Conservation (phyloP, 1,140 invertebrate genomes). For the Calycopis cecrops region DNA sequence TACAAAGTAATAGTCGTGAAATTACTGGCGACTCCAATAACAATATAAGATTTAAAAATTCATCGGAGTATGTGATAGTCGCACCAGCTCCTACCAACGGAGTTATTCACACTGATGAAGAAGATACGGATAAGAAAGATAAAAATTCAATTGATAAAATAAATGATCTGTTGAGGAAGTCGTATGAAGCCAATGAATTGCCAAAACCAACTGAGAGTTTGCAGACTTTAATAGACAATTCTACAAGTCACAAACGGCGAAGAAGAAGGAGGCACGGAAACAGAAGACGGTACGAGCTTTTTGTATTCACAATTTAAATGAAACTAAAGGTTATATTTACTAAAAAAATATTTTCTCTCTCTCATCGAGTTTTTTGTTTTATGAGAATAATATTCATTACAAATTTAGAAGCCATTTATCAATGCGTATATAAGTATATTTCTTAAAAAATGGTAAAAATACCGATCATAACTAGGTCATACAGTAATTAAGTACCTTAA, state of each 20-base stretch:
- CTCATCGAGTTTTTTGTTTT: too few relatives aligned
- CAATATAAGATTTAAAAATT: constrained; percentile 63
- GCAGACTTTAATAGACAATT: constrained; percentile 47
- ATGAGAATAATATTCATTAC: too few relatives aligned
- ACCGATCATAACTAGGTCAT: too few relatives aligned
- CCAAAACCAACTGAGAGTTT: constrained; percentile 59
- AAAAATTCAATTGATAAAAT: constrained; percentile 47
- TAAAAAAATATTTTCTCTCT: too few relatives aligned
- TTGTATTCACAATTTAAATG: constrained; percentile 1
- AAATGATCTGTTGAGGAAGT: constrained; percentile 35
- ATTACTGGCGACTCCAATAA: constrained; percentile 68
- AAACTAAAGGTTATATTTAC: too few relatives aligned
- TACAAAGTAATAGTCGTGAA: constrained; percentile 72
- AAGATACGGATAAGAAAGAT: constrained; percentile 38
- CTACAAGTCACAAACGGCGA: constrained; percentile 38
- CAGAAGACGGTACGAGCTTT: constrained; percentile 48
- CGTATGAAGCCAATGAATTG: constrained; percentile 44
- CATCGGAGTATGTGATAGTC: constrained; percentile 57
- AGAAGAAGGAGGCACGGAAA: constrained; percentile 66
- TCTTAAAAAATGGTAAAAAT: too few relatives aligned
- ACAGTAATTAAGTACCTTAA: too few relatives aligned
- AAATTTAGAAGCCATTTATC: too few relatives aligned
- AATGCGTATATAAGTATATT: too few relatives aligned
- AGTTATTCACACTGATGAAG: constrained; percentile 49
- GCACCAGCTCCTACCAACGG: constrained; percentile 67